phyloP scores from a whole-genome alignment of 2,113 vertebrate genomes.

The Ovis aries region ARS-UI_Ramb_v3.0 NC_056055.1:97852001-97852500 shows the following conservation, averaged over 20 bases:
- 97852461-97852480: conserved; percentile 22
- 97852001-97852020: neutral
- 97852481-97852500: conserved; percentile 9
- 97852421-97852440: conserved; percentile 39
- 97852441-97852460: neutral
- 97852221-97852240: neutral
- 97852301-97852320: neutral
- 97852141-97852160: neutral
- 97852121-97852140: neutral
- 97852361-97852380: neutral
- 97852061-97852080: neutral
- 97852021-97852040: neutral
- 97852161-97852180: neutral
- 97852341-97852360: neutral
- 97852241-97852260: neutral
- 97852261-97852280: neutral
- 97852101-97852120: neutral
- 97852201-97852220: neutral
- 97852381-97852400: neutral
- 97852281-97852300: neutral
- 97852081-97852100: neutral
- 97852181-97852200: neutral
- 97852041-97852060: neutral
- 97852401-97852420: neutral
- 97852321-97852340: neutral